A percentile compares a stretch with the other conserved stretches of the same genome.
These are phyloP conservation scores for Trogon melanurus DNA, from an alignment of 2,113 vertebrate species.

Conservation along the genomic window DNA sequence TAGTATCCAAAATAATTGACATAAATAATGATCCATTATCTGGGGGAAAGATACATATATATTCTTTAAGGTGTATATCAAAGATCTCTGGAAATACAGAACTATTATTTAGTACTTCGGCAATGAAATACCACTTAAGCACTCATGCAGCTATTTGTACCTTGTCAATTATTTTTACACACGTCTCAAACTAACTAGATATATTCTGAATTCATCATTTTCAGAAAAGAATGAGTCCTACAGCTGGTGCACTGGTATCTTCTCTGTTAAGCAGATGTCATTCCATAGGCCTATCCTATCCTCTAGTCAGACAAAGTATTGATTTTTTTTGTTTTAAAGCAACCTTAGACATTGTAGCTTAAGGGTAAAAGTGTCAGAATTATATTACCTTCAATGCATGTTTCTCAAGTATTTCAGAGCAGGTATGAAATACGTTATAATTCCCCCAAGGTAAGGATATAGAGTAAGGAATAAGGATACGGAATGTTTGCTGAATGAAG, in stretches of 20 bases:
- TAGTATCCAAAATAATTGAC: background rate
- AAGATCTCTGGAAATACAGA: background rate
- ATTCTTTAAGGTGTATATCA: background rate
- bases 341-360: background rate
- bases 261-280: background rate
- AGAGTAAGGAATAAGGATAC: background rate
- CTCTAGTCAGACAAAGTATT: background rate
- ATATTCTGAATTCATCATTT: background rate
- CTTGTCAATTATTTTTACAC: background rate
- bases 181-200: background rate
- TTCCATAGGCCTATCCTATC: background rate
- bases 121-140: background rate
- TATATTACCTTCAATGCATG: background rate
- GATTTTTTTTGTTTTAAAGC: background rate
- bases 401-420: background rate
- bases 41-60: background rate
- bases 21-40: background rate
- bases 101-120: background rate
- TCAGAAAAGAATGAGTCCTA: background rate
- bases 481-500: background rate
- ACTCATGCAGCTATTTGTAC: background rate
- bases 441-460: background rate
- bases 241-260: background rate
- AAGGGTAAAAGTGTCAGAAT: background rate
- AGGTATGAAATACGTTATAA: background rate